Evolutionary conservation across 2,888 invertebrate species (phyloP).

Genomic region (Invenusta paracnida): DNA sequence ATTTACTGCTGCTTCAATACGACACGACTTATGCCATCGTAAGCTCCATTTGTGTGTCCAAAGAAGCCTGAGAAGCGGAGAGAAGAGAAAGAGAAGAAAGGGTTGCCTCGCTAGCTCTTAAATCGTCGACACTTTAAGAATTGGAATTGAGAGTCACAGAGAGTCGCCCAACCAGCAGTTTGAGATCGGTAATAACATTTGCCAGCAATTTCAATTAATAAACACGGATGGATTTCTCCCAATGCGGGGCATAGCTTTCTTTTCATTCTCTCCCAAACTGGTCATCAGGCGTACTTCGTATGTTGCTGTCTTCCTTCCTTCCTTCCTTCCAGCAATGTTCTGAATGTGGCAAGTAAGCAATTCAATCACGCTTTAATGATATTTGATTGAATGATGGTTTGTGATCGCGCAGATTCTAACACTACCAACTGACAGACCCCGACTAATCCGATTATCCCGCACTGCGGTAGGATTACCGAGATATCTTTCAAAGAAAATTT

Average conservation of each 20-base stretch:
- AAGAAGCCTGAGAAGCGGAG: no score
- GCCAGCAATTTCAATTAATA: constrained; percentile 21
- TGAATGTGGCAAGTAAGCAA: no score
- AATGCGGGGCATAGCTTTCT: neutral
- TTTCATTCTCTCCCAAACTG: neutral
- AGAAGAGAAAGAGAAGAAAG: no score
- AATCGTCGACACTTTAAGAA: neutral
- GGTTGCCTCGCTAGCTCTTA: no score
- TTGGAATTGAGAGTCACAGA: no score
- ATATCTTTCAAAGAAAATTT: neutral
- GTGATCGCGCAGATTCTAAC: constrained; percentile 2
- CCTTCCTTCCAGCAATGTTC: no score
- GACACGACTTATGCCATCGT: neutral
- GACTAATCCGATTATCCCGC: constrained; percentile 4
- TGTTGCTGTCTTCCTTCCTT: no score
- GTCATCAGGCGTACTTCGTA: neutral
- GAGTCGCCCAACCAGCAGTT: no score
- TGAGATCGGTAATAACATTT: constrained; percentile 20
- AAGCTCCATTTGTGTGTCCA: neutral
- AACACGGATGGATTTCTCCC: constrained; percentile 4
- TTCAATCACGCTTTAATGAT: constrained; percentile 26
- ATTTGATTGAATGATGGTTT: constrained; percentile 29
- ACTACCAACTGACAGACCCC: neutral
- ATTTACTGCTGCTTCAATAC: no score
- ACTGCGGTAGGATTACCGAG: neutral